phyloP scores from a whole-genome alignment of 1,140 invertebrate species.

The Conus ventricosus region DNA sequence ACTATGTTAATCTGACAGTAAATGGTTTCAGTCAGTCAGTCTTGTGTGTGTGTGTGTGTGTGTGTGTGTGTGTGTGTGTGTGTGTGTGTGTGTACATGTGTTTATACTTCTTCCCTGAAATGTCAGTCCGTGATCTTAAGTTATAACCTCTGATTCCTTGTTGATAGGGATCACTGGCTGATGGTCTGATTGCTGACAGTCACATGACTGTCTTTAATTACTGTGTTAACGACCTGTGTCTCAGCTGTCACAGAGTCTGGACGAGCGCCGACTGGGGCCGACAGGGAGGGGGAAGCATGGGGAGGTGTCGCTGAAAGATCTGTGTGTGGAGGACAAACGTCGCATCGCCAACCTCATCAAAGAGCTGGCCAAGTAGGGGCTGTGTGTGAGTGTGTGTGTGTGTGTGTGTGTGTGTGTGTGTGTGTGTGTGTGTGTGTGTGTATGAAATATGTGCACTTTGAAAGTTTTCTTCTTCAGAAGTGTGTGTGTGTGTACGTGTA shows the following conservation, averaged over 20 bases:
- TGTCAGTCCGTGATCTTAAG: no score
- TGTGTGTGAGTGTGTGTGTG: constrained; percentile 25
- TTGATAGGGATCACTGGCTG: background rate
- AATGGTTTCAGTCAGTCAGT: no score
- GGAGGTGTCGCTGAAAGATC: constrained; percentile 53
- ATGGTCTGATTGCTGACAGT: background rate
- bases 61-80: background rate
- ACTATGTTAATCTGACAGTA: no score
- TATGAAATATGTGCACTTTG: constrained; percentile 34
- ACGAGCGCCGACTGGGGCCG: background rate
- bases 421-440: constrained; percentile 30
- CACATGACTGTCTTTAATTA: background rate
- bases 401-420: constrained; percentile 26
- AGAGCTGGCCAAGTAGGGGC: constrained; percentile 62
- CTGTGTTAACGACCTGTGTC: background rate
- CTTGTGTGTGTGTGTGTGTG: no score
- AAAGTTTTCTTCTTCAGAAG: no score
- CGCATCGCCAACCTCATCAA: constrained; percentile 64
- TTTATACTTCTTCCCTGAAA: background rate
- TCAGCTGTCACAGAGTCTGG: constrained; percentile 34
- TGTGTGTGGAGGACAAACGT: constrained; percentile 65
- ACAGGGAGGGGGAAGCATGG: background rate
- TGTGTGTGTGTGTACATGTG: background rate
- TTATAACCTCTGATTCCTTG: background rate
- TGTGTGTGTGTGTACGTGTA: background rate